Conservation (phyloP, 2,888 invertebrate genomes). For the Ectemnius cavifrons region DNA sequence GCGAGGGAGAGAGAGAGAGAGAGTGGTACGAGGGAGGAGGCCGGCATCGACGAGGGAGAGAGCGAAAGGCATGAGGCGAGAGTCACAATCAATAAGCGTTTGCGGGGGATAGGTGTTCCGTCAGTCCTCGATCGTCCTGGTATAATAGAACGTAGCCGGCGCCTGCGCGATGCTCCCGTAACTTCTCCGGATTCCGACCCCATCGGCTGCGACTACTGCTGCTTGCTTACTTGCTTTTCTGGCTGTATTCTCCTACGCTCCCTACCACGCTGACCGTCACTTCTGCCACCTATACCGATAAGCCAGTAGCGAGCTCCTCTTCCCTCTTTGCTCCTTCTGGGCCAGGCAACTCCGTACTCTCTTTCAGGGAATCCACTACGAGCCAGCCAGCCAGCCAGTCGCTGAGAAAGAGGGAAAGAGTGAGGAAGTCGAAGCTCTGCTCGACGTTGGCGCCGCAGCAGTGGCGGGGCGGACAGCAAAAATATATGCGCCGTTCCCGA, state of each 20-base stretch:
- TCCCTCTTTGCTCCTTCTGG: conserved; percentile 24
- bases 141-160: conserved; percentile 55
- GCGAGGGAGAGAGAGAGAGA: too few relatives aligned
- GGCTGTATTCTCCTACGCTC: conserved; percentile 5
- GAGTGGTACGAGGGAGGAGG: conserved; percentile 7
- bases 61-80: conserved; percentile 50
- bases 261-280: conserved; percentile 16
- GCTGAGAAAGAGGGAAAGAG: background rate
- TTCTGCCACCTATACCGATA: conserved; percentile 10
- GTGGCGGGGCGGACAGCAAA: background rate
- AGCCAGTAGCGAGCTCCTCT: conserved; percentile 32
- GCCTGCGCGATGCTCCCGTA: conserved; percentile 57
- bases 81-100: conserved; percentile 75
- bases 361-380: too few relatives aligned
- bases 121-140: conserved; percentile 61
- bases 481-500: conserved; percentile 12
- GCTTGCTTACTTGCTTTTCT: background rate
- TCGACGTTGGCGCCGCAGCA: too few relatives aligned
- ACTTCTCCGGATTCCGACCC: conserved; percentile 37
- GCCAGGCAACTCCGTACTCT: background rate
- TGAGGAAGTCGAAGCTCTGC: too few relatives aligned
- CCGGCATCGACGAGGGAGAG: conserved; percentile 24
- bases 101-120: conserved; percentile 63
- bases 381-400: background rate
- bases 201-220: background rate